Percentiles rank a stretch among this genome's conserved stretches.
Conservation (phyloP, 2,797 vertebrate species). For the Hozukius guyotensis region DNA sequence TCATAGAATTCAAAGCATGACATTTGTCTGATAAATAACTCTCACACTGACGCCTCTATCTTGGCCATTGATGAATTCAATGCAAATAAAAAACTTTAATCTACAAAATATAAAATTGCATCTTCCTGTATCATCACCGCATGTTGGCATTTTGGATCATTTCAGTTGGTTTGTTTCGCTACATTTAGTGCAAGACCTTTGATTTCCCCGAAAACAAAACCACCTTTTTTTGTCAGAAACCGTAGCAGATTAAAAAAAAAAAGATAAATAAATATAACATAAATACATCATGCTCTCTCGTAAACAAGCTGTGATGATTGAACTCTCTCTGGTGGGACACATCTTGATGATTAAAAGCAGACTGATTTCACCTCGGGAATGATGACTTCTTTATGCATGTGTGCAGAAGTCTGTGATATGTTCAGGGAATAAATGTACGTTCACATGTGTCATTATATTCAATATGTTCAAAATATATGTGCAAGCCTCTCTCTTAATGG, state of each 20-base stretch:
- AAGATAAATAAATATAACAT: constrained; percentile 75
- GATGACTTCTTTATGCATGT: constrained; percentile 38
- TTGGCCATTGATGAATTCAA: constrained; percentile 57
- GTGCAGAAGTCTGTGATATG: constrained; percentile 67
- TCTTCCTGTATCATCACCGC: constrained; percentile 67
- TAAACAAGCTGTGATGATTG: constrained; percentile 61
- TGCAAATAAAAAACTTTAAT: constrained; percentile 65
- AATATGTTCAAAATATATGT: constrained; percentile 42
- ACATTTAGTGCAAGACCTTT: constrained; percentile 77
- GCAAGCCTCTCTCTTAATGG: constrained; percentile 4
- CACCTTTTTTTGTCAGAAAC: constrained; percentile 43
- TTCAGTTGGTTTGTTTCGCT: constrained; percentile 62
- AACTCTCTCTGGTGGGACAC: constrained; percentile 40
- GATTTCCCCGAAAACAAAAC: constrained; percentile 57
- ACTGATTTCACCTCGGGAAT: constrained; percentile 31
- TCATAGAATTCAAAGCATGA: constrained; percentile 54
- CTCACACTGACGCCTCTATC: constrained; percentile 54
- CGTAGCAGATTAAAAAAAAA: constrained; percentile 55
- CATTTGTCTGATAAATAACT: constrained; percentile 61
- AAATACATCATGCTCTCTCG: constrained; percentile 68
- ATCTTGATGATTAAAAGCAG: constrained; percentile 42
- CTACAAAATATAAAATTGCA: constrained; percentile 78
- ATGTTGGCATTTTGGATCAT: constrained; percentile 69
- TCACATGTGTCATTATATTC: constrained; percentile 24
- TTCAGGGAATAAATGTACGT: constrained; percentile 31